Evolutionary conservation across 2,888 invertebrate genomes (phyloP).

Genomic region (Eilema depressum): DNA sequence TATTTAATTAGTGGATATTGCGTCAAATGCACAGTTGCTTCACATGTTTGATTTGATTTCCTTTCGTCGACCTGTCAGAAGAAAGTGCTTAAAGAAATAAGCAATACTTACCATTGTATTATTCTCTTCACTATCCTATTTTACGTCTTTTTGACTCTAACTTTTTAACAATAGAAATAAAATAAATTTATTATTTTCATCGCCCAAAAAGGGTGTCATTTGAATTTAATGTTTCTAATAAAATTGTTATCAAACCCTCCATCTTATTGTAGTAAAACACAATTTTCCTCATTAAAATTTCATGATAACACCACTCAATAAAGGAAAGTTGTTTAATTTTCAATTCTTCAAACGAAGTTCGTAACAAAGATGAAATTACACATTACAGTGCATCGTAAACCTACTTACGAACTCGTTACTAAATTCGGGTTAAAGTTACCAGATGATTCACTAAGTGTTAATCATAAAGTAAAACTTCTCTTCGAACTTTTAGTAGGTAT

Average conservation of each 20-base stretch:
- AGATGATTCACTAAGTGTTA: constrained; percentile 45
- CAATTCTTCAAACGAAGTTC: constrained; percentile 20
- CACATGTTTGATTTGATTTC: no score
- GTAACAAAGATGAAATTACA: constrained; percentile 33
- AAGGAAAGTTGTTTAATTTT: constrained; percentile 10
- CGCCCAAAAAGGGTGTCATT: not conserved
- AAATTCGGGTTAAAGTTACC: constrained; percentile 37
- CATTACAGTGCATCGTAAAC: constrained; percentile 45
- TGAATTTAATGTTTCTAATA: not conserved
- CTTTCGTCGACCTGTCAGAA: not conserved
- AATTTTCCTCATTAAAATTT: constrained; percentile 10
- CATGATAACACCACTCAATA: constrained; percentile 2
- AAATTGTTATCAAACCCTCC: not conserved
- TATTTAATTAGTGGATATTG: no score
- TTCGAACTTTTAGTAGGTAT: constrained; percentile 34
- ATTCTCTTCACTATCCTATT: no score
- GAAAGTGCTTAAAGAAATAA: no score
- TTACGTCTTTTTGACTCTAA: no score
- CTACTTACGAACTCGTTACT: constrained; percentile 39
- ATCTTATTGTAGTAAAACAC: not conserved
- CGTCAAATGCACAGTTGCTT: not conserved
- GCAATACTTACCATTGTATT: no score
- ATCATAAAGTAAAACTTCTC: constrained; percentile 39
- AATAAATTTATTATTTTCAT: not conserved
- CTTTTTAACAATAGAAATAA: not conserved